Base-by-base conservation (phyloP, 2,113 vertebrate species). In the Ploceus nigricollis region DNA sequence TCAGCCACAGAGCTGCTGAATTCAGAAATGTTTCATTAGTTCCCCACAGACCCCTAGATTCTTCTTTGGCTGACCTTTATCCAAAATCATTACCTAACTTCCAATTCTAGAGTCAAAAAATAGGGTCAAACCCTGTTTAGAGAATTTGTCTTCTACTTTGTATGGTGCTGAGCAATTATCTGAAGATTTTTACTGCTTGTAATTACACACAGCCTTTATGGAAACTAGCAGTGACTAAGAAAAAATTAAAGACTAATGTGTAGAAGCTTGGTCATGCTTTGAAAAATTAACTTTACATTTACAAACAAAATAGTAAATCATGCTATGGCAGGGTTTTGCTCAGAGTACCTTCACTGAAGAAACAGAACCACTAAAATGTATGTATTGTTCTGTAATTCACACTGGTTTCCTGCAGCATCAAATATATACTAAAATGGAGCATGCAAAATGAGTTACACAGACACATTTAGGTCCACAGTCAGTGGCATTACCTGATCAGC, bases 401-500 rank as follows among this genome's bases (percentile, higher is more conserved):
- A 75, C 16, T 44, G 45, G 28, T 21, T 28, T 68, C 30, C 40
- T 45, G 66, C 24, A 68, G 40, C 21, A 71, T 47, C 64, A 64
- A 89, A 76, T 9, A 33, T 2, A 28, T 7, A 39, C 23, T 89
- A 18, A 45, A 16, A 54, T 0, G 47, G 3, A 11, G 11, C 22
- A 84, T 11, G 48, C 9, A 87, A 57, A 70, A 33, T 1, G 2
- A 85, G 11, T 68, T 56, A 21, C 27, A 69, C 5, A 5, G 25
- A 35, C 0, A 3, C 6, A 22, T 22, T 64, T 17, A 60, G 20
- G 15, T 7, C 33, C 61, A 48, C 9, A 19, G 18, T 11, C 57
- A 44, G 27, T 23, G 15, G 39, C 57, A n/a, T 53, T 98, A 99
- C 99, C 99, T 99, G 98, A 99, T 99, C 51, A 99, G 98, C 96